Percentiles rank a stretch among this genome's conserved stretches.
Conservation (phyloP, 1,140 invertebrate species). For the Mizuhopecten yessoensis region DNA sequence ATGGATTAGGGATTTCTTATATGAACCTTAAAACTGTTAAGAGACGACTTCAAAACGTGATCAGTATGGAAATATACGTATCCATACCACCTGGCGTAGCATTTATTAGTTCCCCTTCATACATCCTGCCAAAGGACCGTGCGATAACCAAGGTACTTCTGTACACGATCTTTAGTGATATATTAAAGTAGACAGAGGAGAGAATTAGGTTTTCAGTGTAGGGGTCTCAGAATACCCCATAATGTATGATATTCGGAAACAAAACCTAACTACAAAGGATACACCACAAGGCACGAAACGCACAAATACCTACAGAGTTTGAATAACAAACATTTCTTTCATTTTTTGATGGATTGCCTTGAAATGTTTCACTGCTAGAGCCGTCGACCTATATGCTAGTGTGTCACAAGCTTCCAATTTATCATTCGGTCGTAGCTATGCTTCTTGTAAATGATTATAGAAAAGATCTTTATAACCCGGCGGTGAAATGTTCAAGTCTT, state of each 20-base stretch:
- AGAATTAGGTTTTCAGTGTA: background rate
- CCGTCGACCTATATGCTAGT: background rate
- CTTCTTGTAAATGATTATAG: background rate
- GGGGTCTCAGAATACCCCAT: slow-evolving; percentile 9
- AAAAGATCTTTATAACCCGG: slow-evolving; percentile 8
- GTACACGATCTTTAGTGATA: slow-evolving; percentile 1
- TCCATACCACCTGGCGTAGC: background rate
- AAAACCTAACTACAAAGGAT: slow-evolving; percentile 2
- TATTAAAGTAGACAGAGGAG: background rate
- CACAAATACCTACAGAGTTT: too few species aligned
- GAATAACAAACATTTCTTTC: slow-evolving; percentile 39
- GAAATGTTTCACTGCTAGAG: background rate
- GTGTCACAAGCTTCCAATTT: background rate
- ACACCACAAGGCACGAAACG: background rate
- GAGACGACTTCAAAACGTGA: background rate
- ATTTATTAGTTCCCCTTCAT: too few species aligned
- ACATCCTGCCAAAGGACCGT: too few species aligned
- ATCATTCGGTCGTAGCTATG: slow-evolving; percentile 9
- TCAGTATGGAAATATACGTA: background rate
- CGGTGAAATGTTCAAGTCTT: background rate
- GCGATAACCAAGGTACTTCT: background rate
- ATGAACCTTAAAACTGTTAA: background rate
- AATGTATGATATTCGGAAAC: slow-evolving; percentile 21
- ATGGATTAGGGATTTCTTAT: too few species aligned
- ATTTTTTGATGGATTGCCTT: background rate